These are phyloP conservation scores for Chaitophorus viminalis DNA, from an alignment of 2,888 invertebrate species.

Conservation along the genomic window DNA sequence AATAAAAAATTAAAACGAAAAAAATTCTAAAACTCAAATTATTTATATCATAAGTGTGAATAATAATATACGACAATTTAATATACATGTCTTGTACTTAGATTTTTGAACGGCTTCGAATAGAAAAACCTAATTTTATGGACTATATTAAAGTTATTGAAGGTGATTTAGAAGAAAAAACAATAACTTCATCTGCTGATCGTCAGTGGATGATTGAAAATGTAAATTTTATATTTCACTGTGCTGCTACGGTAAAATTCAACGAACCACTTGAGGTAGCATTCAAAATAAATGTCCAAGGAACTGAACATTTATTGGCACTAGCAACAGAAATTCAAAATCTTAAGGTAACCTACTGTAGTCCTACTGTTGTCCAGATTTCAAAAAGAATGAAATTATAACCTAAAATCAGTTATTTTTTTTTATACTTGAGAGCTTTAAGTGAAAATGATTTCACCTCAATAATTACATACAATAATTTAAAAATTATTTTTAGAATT, in stretches of 20 bases:
- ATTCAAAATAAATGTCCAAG: slow-evolving; percentile 87
- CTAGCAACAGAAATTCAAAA: slow-evolving; percentile 15
- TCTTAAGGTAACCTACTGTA: slow-evolving; percentile 70
- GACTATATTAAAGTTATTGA: neutral
- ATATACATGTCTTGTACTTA: neutral
- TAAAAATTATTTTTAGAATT: too few species aligned
- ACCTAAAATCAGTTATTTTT: too few species aligned
- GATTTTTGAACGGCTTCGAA: neutral
- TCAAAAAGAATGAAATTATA: slow-evolving; percentile 74
- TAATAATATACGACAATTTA: too few species aligned
- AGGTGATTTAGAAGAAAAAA: slow-evolving; percentile 79
- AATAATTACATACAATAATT: too few species aligned
- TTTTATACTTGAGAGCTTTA: too few species aligned
- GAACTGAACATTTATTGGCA: slow-evolving; percentile 72
- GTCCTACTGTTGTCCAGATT: slow-evolving; percentile 85
- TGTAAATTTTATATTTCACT: slow-evolving; percentile 90
- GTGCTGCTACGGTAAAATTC: slow-evolving; percentile 94
- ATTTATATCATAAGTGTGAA: too few species aligned
- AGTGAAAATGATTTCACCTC: too few species aligned
- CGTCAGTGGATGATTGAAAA: slow-evolving; percentile 76
- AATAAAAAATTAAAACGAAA: too few species aligned
- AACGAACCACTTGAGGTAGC: slow-evolving; percentile 77
- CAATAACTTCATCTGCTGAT: slow-evolving; percentile 79
- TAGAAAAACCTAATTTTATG: neutral
- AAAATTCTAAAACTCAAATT: too few species aligned